Evolutionary conservation across 2,113 vertebrate species (phyloP), one percentile per base, ranked within the genome.

Genomic region (Oncorhynchus keta): DNA sequence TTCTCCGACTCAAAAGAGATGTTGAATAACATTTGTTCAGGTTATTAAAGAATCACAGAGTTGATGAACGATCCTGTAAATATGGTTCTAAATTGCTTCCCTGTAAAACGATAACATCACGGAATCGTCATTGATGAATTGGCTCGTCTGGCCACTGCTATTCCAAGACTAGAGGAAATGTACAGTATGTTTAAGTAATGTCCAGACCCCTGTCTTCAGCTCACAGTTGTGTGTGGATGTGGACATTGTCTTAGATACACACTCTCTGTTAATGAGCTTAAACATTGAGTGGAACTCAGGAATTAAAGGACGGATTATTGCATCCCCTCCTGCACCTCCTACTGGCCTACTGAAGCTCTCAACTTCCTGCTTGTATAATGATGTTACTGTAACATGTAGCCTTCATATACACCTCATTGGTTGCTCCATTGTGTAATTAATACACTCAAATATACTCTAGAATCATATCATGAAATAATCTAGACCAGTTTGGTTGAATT

Each of bases 321-420:
- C 18, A 12, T 1, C 18, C 20, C 64, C 64, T 49, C 7, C 76
- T 69, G 67, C 83, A 75, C 81, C 86, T 87, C 85, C 81, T 85
- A 78, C 83, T 85, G 81, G 83, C 72, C 61, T 4, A 1, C 62
- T 24, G 57, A 51, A 20, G 26, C 9, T 18, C 9, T 57, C 48
- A 75, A 18, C 12, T 51, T 7, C 39, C 45, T 66, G 32, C 32
- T 49, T 30, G n/a, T 59, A 16, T 7, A n/a, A n/a, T 24, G n/a
- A 0, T 51, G 28, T 28, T 48, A 4, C 51, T 16, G 49, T 12
- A 51, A 51, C 3, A 16, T 51, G 1, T 16, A 51, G 39, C 2
- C 39, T 39, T 39, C 39, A 9, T 39, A 9, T 39, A 9, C 5
- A 51, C 49, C 49, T 51, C 14, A 5, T 51, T 51, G 49, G 49